A percentile compares a stretch with the other conserved stretches of the same genome.
Conservation (phyloP, 2,797 vertebrate genomes). For the Myioborus miniatus region DNA sequence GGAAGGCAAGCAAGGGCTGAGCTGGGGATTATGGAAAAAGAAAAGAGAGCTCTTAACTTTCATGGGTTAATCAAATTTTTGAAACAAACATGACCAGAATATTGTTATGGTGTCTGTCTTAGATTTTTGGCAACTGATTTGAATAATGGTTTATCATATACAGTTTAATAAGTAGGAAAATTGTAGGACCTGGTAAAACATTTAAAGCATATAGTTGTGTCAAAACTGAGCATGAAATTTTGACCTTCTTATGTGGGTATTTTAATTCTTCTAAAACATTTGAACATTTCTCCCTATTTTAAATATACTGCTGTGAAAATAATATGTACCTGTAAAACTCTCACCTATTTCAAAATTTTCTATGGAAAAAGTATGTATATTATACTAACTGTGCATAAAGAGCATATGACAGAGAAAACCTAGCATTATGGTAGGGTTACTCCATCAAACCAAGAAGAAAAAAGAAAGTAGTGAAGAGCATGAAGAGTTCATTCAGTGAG, state of each 20-base stretch:
- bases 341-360: neutral
- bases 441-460: neutral
- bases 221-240: neutral
- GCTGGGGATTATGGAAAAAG: neutral
- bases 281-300: neutral
- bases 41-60: neutral
- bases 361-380: neutral
- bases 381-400: neutral
- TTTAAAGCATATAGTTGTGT: neutral
- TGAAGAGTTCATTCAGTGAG: neutral
- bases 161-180: neutral
- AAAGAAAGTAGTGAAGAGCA: neutral
- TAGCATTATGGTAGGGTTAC: neutral
- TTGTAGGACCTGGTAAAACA: neutral
- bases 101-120: neutral
- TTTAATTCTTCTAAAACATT: neutral
- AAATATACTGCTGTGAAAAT: neutral
- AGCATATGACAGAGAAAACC: neutral
- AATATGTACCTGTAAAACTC: neutral
- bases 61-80: neutral
- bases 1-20: neutral
- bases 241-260: neutral
- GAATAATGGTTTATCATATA: neutral
- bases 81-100: neutral
- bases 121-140: neutral